Percentiles rank a stretch among this genome's conserved stretches.
These are phyloP conservation scores for Bombycilla garrulus DNA, from an alignment of 2,113 vertebrate species.

Conservation along the genomic window DNA sequence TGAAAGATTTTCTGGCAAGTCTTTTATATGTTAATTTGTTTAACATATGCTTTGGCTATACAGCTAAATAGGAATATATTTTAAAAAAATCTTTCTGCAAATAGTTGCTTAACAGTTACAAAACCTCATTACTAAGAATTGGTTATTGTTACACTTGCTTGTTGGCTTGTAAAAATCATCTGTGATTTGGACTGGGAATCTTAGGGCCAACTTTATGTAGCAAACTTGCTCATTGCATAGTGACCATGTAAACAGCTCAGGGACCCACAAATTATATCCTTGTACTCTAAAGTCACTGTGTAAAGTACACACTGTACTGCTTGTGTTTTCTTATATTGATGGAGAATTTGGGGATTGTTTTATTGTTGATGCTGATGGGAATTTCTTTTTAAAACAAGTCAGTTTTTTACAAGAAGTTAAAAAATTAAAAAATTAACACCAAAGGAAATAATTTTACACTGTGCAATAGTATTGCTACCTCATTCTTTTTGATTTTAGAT, in stretches of 20 bases:
- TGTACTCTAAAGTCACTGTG: constrained; percentile 12
- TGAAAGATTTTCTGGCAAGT: constrained; percentile 76
- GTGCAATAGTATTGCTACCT: constrained; percentile 53
- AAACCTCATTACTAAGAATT: constrained; percentile 67
- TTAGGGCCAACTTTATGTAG: constrained; percentile 42
- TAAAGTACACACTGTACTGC: background rate
- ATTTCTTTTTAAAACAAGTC: background rate
- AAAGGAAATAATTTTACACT: constrained; percentile 45
- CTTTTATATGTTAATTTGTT: constrained; percentile 76
- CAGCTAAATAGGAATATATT: constrained; percentile 74
- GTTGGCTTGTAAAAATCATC: constrained; percentile 61
- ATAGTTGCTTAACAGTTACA: constrained; percentile 70
- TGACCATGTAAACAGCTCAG: constrained; percentile 71
- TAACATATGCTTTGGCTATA: constrained; percentile 79
- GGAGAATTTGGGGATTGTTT: constrained; percentile 17
- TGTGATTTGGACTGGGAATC: constrained; percentile 31
- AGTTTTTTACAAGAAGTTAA: constrained; percentile 40
- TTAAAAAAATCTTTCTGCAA: constrained; percentile 69
- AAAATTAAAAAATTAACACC: constrained; percentile 40
- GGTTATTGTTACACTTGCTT: constrained; percentile 46
- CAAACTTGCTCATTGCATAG: constrained; percentile 76
- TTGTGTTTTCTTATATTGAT: background rate
- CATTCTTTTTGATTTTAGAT: constrained; percentile 16
- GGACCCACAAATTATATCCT: constrained; percentile 42
- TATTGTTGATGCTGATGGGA: constrained; percentile 30